Evolutionary conservation across 2,888 invertebrate species (phyloP), one percentile per base, ranked within the genome.

Genomic region (Apomyelois bistriatella): DNA sequence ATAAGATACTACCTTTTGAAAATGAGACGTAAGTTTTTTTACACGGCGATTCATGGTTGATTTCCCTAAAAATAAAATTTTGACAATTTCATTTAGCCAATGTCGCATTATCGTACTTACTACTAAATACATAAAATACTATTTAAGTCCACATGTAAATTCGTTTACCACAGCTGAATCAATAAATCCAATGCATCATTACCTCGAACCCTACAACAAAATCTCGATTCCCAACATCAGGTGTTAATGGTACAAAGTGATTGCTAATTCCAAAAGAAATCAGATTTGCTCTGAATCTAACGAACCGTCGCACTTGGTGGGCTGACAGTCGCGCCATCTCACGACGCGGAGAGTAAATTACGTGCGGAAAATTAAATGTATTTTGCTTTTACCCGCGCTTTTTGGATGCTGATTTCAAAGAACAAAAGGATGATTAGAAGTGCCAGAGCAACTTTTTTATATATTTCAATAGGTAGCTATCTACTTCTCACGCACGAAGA

Each of bases 251-350:
- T 62, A 69, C 74, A 79, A 80, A 82, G 77, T 76, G 79, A 82
- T 82, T 79, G 79, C 79, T 83, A 83, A 85, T 85, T 79, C 72
- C 76, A 75, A 78, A 83, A 82, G 81, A 76, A 80, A 80, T 76
- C 69, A 67, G 75, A 79, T 82, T 75, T 71, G 66, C 68, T 63
- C 63, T 53, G 53, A 67, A 53, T 1, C 68, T 85, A 85, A 85
- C 82, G 85, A 86, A 82, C 78, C 80, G 68, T 70, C n/a, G 62
- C 59, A 16, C 40, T 40, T 61, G 60, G 48, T 61, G 62, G 63
- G 64, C 63, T 69, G 74, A 69, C 75, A 76, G 76, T 74, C 73
- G 77, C 66, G 69, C 70, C 72, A 57, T 69, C 70, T 73, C 73
- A 65, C 72, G 74, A 70, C 16, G 12, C 7, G 13, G 38, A n/a